These are phyloP conservation scores for Brachirus orientalis DNA, from an alignment of 2,113 vertebrate genomes.

Conservation along the genomic window DNA sequence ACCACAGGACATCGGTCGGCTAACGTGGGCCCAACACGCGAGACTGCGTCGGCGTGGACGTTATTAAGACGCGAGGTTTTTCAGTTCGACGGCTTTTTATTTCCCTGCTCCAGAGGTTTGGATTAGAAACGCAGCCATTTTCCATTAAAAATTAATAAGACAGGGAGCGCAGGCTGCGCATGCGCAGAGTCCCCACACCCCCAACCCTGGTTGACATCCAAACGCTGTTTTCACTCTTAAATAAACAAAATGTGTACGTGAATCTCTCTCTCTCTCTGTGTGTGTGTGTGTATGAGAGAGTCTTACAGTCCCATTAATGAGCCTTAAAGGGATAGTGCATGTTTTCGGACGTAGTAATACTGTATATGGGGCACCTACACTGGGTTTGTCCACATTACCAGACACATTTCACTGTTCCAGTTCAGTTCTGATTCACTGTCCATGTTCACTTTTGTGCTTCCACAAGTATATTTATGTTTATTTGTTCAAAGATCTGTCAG, in stretches of 20 bases:
- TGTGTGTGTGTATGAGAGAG: too few relatives aligned
- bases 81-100: conserved; percentile 26
- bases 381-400: too few relatives aligned
- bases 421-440: too few relatives aligned
- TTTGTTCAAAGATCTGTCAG: too few relatives aligned
- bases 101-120: conserved; percentile 71
- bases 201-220: conserved; percentile 6
- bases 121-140: conserved; percentile 84
- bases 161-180: conserved; percentile 67
- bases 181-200: conserved; percentile 68
- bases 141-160: conserved; percentile 85
- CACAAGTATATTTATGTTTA: too few relatives aligned
- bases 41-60: neutral
- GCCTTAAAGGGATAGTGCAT: too few relatives aligned
- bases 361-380: too few relatives aligned
- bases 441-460: too few relatives aligned
- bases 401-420: too few relatives aligned
- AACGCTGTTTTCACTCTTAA: conserved; percentile 9
- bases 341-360: too few relatives aligned
- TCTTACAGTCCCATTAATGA: too few relatives aligned
- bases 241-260: neutral
- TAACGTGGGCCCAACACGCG: neutral
- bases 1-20: conserved; percentile 26
- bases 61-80: neutral
- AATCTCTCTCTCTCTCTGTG: too few relatives aligned